A percentile compares a stretch with the other conserved stretches of the same genome.
Evolutionary conservation across 2,113 vertebrate genomes (phyloP).

Genomic region (Eurypyga helias): DNA sequence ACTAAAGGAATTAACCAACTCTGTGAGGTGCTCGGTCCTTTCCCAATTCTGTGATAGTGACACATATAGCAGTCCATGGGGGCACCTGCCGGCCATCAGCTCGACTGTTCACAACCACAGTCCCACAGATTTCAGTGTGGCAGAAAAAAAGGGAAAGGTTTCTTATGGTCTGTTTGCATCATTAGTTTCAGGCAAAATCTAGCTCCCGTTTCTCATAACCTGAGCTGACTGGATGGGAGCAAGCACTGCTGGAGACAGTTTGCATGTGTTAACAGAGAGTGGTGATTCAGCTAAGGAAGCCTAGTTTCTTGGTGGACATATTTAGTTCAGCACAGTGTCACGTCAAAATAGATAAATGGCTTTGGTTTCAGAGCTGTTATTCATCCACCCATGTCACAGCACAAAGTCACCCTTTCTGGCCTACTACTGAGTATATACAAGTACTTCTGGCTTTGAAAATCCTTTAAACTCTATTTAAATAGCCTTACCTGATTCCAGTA

Average conservation of each 20-base stretch:
- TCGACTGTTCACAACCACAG: not conserved
- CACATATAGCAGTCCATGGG: not conserved
- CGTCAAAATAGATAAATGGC: not conserved
- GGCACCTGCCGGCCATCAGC: not conserved
- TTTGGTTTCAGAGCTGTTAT: not conserved
- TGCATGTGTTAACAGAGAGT: not conserved
- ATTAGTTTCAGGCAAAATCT: not conserved
- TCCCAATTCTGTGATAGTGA: not conserved
- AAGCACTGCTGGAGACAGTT: not conserved
- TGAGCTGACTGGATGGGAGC: not conserved
- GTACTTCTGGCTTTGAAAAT: not conserved
- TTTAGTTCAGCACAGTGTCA: not conserved
- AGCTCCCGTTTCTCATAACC: not conserved
- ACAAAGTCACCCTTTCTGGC: not conserved
- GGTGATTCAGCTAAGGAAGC: not conserved
- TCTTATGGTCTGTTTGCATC: not conserved
- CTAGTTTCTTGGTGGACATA: not conserved
- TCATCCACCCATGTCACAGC: not conserved
- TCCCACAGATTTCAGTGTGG: not conserved
- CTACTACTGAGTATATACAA: not conserved
- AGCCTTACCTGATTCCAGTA: not conserved
- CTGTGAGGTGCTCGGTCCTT: not conserved
- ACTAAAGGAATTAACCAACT: not conserved
- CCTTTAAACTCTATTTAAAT: not conserved
- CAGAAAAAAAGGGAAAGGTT: not conserved